Conservation (phyloP, 2,888 invertebrate species). For the Parnassius apollo region DNA sequence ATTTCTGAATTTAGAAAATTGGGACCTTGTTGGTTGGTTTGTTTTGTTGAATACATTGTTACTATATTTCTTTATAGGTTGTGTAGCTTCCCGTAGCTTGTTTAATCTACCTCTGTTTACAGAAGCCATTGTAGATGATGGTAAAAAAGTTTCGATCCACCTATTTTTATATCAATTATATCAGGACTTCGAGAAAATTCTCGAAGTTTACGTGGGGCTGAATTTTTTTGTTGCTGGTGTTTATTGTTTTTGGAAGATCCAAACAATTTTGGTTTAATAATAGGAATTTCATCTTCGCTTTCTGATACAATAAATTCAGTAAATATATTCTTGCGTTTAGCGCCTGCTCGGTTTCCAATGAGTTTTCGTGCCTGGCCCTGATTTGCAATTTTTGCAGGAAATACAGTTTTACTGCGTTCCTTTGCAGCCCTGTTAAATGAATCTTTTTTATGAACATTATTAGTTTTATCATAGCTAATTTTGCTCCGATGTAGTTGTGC, state of each 20-base stretch:
- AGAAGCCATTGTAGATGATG: conserved; percentile 71
- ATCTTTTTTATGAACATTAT: conserved; percentile 48
- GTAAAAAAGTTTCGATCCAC: conserved; percentile 61
- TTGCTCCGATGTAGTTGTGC: conserved; percentile 46
- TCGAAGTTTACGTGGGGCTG: conserved; percentile 37
- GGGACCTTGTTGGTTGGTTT: conserved; percentile 1
- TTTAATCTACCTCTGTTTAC: conserved; percentile 49
- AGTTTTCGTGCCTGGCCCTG: conserved; percentile 47
- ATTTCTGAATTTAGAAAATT: conserved; percentile 4
- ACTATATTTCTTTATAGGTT: conserved; percentile 35
- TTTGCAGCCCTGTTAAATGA: conserved; percentile 50
- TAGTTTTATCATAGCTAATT: conserved; percentile 43
- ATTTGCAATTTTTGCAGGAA: conserved; percentile 51
- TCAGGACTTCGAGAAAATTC: conserved; percentile 52
- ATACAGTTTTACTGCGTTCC: conserved; percentile 46
- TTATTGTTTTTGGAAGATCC: conserved; percentile 47
- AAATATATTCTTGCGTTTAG: conserved; percentile 64
- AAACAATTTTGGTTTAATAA: conserved; percentile 59
- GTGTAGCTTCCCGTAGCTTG: conserved; percentile 45
- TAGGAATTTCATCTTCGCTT: conserved; percentile 65
- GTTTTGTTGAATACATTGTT: conserved; percentile 23
- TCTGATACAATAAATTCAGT: conserved; percentile 63
- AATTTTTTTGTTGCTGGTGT: conserved; percentile 34
- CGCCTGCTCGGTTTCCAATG: conserved; percentile 50
- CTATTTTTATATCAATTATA: conserved; percentile 63